Evolutionary conservation across 2,888 invertebrate genomes (phyloP), one percentile per base, ranked within the genome.

Genomic region (Orgyia antiqua): DNA sequence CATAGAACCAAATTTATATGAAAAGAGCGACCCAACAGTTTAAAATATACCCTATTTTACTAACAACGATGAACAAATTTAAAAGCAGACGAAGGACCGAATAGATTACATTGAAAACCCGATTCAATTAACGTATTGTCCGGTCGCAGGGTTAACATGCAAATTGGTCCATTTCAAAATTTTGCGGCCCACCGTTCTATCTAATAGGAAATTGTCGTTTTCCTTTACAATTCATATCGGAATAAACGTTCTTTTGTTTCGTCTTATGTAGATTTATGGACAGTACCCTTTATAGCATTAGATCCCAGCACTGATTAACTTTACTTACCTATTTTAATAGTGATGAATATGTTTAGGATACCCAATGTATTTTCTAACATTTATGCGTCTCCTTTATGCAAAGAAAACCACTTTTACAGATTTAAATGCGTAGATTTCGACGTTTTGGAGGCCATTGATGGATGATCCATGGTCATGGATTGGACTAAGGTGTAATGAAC

Each of bases 191-290:
- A 44, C 51, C 53, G 61, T 65, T 59, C 55, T 44, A 31, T 52
- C 64, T 72, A 74, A 77, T 74, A 73, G 78, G 76, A 79, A 78
- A 79, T 70, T 63, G 71, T 57, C 66, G 60, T 68, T 74, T 75
- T 71, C 72, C 73, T 65, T 69, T 70, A 72, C 75, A 68, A 66
- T 70, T 68, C 69, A 58, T 59, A 60, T 61, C 56, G 55, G 58
- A 46, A 47, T 53, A 41, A 45, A 35, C 23, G 7, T 10, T 51
- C 69, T 61, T 69, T 73, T 77, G 78, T 76, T 71, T 69, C 64
- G 59, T 64, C 61, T 65, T 60, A 51, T 52, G 61, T 58, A 58
- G 64, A 69, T 74, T 72, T 52, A 10, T 10, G 54, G n/a, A n/a
- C n/a, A n/a, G n/a, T n/a, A n/a, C n/a, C n/a, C n/a, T n/a, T n/a